A percentile compares a stretch with the other conserved stretches of the same genome.
Conservation (phyloP, 2,888 invertebrate species). For the Julus scanicus region DNA sequence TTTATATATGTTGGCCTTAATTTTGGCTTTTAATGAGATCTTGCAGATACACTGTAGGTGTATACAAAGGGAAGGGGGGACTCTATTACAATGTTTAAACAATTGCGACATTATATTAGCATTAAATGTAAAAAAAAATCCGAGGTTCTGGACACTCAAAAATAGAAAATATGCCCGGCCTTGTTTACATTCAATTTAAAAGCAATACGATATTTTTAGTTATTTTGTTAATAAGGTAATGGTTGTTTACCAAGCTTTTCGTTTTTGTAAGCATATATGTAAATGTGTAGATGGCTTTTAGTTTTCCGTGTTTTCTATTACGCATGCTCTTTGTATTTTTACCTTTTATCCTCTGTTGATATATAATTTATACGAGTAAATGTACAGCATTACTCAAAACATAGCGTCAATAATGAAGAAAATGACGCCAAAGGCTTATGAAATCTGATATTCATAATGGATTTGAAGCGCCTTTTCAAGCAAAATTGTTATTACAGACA, state of each 20-base stretch:
- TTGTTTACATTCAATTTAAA: neutral
- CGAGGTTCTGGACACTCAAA: neutral
- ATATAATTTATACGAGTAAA: neutral
- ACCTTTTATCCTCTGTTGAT: neutral
- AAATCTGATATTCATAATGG: neutral
- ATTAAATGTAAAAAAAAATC: neutral
- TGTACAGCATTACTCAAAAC: neutral
- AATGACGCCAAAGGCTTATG: neutral
- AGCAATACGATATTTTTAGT: neutral
- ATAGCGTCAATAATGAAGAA: neutral
- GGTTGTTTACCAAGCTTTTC: neutral
- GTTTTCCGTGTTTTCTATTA: neutral
- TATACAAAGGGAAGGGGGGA: neutral
- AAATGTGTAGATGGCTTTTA: neutral
- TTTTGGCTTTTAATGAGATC: slow-evolving; percentile 9
- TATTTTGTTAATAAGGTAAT: neutral
- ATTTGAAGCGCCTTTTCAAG: neutral
- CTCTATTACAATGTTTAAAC: neutral
- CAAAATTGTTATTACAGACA: neutral
- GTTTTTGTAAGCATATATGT: neutral
- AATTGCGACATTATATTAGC: neutral
- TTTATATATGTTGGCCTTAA: slow-evolving; percentile 15
- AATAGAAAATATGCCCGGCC: too few relatives aligned
- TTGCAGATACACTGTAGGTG: neutral
- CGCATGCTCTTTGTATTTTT: neutral